phyloP scores from a whole-genome alignment of 1,140 invertebrate genomes.

The Drosophila insularis region DNA sequence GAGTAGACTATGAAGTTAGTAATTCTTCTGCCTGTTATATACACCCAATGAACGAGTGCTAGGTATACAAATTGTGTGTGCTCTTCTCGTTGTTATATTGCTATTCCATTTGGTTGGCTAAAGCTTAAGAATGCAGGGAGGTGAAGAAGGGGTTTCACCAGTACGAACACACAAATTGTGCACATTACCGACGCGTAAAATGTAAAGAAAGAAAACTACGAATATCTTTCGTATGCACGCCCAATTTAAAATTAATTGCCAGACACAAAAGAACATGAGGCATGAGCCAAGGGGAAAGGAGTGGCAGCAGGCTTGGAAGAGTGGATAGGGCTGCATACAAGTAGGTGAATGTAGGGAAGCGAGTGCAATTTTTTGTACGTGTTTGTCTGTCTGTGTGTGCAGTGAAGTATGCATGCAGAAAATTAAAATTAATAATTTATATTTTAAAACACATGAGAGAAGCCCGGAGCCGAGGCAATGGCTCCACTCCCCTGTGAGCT shows the following conservation, averaged over 20 bases:
- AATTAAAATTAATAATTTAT: conserved; percentile 83
- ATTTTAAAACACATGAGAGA: conserved; percentile 59
- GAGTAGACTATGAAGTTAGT: too few relatives aligned
- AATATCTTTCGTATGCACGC: conserved; percentile 80
- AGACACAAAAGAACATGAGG: conserved; percentile 78
- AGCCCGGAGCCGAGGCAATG: neutral
- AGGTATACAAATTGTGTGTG: neutral
- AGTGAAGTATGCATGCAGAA: conserved; percentile 81
- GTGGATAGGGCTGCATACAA: conserved; percentile 15
- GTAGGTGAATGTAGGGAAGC: conserved; percentile 40
- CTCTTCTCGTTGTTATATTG: neutral
- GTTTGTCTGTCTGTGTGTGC: conserved; percentile 54
- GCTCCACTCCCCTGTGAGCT: neutral
- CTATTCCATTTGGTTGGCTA: conserved; percentile 14
- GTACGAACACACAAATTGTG: conserved; percentile 33
- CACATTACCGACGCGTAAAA: conserved; percentile 59
- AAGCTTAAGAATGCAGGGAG: neutral
- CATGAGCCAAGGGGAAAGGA: conserved; percentile 37
- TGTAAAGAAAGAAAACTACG: conserved; percentile 74
- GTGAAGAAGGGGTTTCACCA: neutral
- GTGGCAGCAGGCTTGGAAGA: conserved; percentile 4
- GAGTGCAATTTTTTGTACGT: conserved; percentile 26
- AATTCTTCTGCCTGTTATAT: too few relatives aligned
- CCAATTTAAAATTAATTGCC: conserved; percentile 82
- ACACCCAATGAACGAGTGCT: too few relatives aligned